Evolutionary conservation across 2,113 vertebrate species (phyloP), one percentile per base, ranked within the genome.

Genomic region (Anolis carolinensis): DNA sequence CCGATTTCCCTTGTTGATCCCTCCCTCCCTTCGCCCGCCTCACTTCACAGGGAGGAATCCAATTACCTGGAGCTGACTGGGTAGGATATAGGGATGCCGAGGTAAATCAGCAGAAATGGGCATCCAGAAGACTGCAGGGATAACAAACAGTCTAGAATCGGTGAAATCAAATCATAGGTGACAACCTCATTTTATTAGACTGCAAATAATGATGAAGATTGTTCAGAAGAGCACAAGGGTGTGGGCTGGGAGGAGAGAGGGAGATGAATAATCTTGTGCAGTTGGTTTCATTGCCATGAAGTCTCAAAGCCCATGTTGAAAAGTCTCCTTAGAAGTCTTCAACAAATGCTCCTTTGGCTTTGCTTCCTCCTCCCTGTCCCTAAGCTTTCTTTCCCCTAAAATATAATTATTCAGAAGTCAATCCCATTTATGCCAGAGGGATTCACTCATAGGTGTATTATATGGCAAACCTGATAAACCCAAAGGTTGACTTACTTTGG

Each of bases 131-230:
- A 8, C 79, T 16, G 79, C 0, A 14, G 74, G 20, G 89, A 30
- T 32, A 83, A 34, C 78, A 71, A 18, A 44, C 2, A 75, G 75
- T 78, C 85, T 83, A 2, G 75, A 79, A 76, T 0, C 14, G 13
- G 86, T 62, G 72, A 77, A 25, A 74, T 67, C 48, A 32, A 78
- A 79, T 32, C 9, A n/a, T 68, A 76, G 81, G 86, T 11, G 89
- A 82, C 83, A 87, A 82, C 10, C 34, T 84, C 34, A 1, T 84
- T 83, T 84, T 79, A 78, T 90, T 30, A 82, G 84, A 50, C 86
- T 4, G 16, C 36, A 59, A 82, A 27, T 88, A 83, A 91, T 30
- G 67, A 86, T 3, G 71, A 50, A 55, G 67, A 50, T 87, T 86
- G 52, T 85, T 87, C 84, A 85, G 62, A 72, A 27, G 76, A n/a